phyloP scores from a whole-genome alignment of 2,797 vertebrate species.

The Pseudochromis fuscus region DNA sequence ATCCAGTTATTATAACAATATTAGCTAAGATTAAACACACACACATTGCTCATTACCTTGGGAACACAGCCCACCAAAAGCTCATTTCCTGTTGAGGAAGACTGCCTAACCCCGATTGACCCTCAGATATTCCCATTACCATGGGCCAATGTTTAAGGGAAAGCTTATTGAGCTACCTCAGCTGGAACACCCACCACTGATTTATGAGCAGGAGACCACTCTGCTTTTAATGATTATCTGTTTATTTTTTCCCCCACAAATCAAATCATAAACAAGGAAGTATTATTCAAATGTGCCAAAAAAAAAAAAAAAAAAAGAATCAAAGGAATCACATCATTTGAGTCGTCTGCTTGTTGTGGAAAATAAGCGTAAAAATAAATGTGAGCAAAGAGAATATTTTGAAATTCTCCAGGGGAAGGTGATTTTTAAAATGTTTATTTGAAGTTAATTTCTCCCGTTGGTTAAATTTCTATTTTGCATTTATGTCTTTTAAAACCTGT shows the following conservation, averaged over 20 bases:
- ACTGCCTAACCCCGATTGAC: constrained; percentile 87
- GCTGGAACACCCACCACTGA: constrained; percentile 81
- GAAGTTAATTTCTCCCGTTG: constrained; percentile 59
- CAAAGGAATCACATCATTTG: constrained; percentile 50
- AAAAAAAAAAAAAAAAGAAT: constrained; percentile 30
- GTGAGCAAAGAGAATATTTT: constrained; percentile 45
- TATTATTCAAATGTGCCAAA: constrained; percentile 70
- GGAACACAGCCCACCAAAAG: constrained; percentile 88
- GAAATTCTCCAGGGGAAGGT: constrained; percentile 20
- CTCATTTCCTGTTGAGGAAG: constrained; percentile 90
- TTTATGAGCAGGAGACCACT: constrained; percentile 76
- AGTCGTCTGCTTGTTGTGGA: constrained; percentile 55
- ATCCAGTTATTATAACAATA: constrained; percentile 90
- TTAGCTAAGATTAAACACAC: constrained; percentile 90
- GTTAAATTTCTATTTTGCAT: constrained; percentile 57
- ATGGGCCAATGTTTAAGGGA: constrained; percentile 85
- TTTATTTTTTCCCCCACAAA: constrained; percentile 73
- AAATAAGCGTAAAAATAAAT: constrained; percentile 54
- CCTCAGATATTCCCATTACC: constrained; percentile 88
- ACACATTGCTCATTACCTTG: constrained; percentile 88
- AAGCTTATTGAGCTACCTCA: constrained; percentile 84
- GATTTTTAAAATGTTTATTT: constrained; percentile 55
- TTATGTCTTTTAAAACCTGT: constrained; percentile 36
- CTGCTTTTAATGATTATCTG: constrained; percentile 82
- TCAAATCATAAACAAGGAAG: constrained; percentile 77